Conservation (phyloP, 2,113 vertebrate species). For the Chaetodon trifascialis region DNA sequence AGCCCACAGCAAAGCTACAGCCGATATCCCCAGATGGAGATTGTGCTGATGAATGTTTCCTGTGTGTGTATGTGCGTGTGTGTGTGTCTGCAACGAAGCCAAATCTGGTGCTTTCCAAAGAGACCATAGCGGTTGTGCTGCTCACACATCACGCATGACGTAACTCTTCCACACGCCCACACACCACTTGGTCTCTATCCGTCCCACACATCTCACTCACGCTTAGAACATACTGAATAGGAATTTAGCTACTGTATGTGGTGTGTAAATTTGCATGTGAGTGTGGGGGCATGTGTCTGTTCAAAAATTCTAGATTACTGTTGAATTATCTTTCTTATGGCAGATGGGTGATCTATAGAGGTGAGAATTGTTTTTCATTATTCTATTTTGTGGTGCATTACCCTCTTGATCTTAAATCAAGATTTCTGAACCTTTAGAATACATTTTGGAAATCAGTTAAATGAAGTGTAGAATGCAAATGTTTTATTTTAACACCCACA, state of each 20-base stretch:
- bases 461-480: neutral
- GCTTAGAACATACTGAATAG: conserved; percentile 62
- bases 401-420: neutral
- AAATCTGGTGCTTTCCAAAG: conserved; percentile 64
- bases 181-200: conserved; percentile 67
- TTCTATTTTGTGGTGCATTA: neutral
- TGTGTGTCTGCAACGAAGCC: conserved; percentile 46
- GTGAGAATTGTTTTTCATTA: neutral
- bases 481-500: neutral
- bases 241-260: conserved; percentile 33
- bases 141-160: conserved; percentile 80
- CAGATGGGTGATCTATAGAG: conserved; percentile 33
- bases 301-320: conserved; percentile 8
- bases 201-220: conserved; percentile 74
- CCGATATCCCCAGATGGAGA: conserved; percentile 69
- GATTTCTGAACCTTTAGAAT: neutral
- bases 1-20: conserved; percentile 43
- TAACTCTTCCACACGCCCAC: conserved; percentile 79
- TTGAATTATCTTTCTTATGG: conserved; percentile 11
- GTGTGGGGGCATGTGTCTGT: conserved; percentile 1
- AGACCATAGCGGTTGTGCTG: conserved; percentile 68
- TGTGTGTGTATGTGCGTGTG: conserved; percentile 30
- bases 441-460: neutral
- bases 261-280: conserved; percentile 28
- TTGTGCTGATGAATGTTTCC: conserved; percentile 67